A percentile compares a stretch with the other conserved stretches of the same genome.
phyloP scores from a whole-genome alignment of 2,888 invertebrate species.

The Erebia palarica region DNA sequence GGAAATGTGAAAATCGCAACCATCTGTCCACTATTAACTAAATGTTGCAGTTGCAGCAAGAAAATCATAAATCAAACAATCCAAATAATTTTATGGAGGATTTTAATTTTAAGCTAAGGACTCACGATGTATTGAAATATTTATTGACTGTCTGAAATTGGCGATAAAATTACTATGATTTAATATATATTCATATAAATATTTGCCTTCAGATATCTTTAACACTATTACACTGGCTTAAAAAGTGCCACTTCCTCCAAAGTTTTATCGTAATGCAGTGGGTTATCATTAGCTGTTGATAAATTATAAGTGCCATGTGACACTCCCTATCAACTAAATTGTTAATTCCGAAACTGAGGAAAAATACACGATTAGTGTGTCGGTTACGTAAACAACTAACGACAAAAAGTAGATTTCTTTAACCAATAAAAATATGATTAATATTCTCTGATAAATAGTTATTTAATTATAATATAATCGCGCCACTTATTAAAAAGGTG shows the following conservation, averaged over 20 bases:
- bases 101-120: too few species aligned
- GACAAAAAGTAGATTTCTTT: neutral
- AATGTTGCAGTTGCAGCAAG: too few species aligned
- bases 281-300: slow-evolving; percentile 73
- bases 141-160: neutral
- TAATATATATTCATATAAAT: slow-evolving; percentile 2
- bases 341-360: slow-evolving; percentile 26
- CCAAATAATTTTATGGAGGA: too few species aligned
- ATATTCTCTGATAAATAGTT: too few species aligned
- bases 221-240: slow-evolving; percentile 52
- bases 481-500: too few species aligned
- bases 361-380: slow-evolving; percentile 3
- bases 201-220: slow-evolving; percentile 35
- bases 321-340: slow-evolving; percentile 70
- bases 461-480: too few species aligned
- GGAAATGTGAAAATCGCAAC: too few species aligned
- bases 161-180: slow-evolving; percentile 13
- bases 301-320: slow-evolving; percentile 75
- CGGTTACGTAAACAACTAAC: slow-evolving; percentile 3
- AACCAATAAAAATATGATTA: too few species aligned
- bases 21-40: too few species aligned
- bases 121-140: neutral
- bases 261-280: slow-evolving; percentile 74
- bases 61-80: too few species aligned
- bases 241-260: slow-evolving; percentile 64